Conservation (phyloP, 1,140 invertebrate genomes). For the Zaprionus capensis region DNA sequence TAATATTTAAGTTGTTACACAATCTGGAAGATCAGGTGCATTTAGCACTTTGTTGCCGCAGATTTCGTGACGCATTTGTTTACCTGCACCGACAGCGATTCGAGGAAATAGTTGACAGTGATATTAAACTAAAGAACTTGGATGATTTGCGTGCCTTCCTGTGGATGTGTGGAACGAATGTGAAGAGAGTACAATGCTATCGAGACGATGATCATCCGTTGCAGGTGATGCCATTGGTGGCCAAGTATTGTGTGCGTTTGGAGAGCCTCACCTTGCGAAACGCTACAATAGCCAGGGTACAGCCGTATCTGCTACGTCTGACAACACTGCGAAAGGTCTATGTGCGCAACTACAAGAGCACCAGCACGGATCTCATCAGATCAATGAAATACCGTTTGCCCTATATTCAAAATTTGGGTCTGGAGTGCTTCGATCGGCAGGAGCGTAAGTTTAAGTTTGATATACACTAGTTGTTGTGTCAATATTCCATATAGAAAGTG, state of each 20-base stretch:
- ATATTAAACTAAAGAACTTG: slow-evolving; percentile 51
- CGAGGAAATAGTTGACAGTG: slow-evolving; percentile 51
- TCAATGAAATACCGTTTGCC: slow-evolving; percentile 53
- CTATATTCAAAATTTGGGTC: slow-evolving; percentile 47
- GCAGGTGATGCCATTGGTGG: slow-evolving; percentile 59
- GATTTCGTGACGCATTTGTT: slow-evolving; percentile 66
- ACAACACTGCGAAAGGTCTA: slow-evolving; percentile 50
- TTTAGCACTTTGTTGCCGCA: slow-evolving; percentile 61
- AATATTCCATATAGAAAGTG: not conserved
- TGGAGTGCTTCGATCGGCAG: slow-evolving; percentile 63
- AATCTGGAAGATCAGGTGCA: slow-evolving; percentile 65
- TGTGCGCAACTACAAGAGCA: slow-evolving; percentile 68
- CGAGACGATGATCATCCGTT: slow-evolving; percentile 68
- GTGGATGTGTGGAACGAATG: slow-evolving; percentile 61
- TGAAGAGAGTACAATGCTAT: slow-evolving; percentile 50
- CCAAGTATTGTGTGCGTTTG: slow-evolving; percentile 53
- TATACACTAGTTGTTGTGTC: not conserved
- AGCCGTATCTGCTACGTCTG: slow-evolving; percentile 51
- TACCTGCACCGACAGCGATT: slow-evolving; percentile 56
- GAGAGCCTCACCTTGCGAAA: slow-evolving; percentile 60
- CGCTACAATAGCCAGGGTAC: slow-evolving; percentile 51
- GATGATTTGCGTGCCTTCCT: slow-evolving; percentile 71
- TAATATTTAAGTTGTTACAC: slow-evolving; percentile 57
- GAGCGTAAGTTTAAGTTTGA: slow-evolving; percentile 48
- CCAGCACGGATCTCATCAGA: slow-evolving; percentile 60